Evolutionary conservation across 2,888 invertebrate genomes (phyloP).

Genomic region (Andrena marginata): DNA sequence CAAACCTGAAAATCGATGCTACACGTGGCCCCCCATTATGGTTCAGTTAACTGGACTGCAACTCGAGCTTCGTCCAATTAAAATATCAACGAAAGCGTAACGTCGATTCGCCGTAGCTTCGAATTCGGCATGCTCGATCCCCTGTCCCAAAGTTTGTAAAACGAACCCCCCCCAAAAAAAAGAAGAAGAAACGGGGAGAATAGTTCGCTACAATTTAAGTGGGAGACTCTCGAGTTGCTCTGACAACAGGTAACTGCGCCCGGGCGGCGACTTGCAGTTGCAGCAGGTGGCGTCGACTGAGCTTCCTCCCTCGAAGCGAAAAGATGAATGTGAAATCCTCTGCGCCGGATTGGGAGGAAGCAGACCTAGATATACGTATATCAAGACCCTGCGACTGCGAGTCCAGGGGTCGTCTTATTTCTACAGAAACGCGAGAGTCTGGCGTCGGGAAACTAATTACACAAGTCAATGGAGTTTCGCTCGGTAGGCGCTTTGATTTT

Average conservation of each 20-base stretch:
- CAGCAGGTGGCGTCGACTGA: background rate
- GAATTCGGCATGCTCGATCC: background rate
- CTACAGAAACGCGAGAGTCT: background rate
- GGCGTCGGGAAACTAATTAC: background rate
- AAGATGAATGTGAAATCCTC: background rate
- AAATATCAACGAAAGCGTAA: background rate
- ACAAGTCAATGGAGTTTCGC: no score
- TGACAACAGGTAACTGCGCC: constrained; percentile 14
- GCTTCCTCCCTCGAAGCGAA: background rate
- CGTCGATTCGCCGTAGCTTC: background rate
- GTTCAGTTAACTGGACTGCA: background rate
- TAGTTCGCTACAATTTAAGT: constrained; percentile 1
- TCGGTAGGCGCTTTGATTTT: no score
- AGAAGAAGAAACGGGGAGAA: background rate
- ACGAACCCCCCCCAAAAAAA: no score
- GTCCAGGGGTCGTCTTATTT: background rate
- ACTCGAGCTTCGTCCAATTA: no score
- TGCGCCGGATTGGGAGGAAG: background rate
- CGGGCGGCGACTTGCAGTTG: background rate
- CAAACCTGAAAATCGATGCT: no score
- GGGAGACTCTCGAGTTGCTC: constrained; percentile 2
- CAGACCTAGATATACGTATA: background rate
- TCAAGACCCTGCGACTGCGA: background rate
- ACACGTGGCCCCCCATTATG: background rate
- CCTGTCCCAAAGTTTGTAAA: background rate